Conservation (phyloP, 2,113 vertebrate species). For the Oxyruncus cristatus region DNA sequence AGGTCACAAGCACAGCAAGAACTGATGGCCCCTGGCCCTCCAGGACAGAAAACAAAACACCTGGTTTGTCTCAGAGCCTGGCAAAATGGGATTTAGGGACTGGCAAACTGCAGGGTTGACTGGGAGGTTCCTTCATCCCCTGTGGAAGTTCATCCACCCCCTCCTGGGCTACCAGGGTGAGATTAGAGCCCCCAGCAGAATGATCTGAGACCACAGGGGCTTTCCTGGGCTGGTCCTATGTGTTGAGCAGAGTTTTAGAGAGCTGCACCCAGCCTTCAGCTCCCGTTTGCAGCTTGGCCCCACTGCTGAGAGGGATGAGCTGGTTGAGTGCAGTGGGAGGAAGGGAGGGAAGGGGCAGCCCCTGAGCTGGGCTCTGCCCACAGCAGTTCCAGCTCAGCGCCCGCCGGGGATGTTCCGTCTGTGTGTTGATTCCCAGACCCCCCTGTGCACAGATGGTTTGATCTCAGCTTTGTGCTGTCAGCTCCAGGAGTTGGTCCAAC, state of each 20-base stretch:
- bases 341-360: not conserved
- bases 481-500: not conserved
- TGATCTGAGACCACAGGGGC: no score
- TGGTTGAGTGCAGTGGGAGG: not conserved
- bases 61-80: not conserved
- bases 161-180: not conserved
- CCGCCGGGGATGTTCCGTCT: not conserved
- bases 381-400: not conserved
- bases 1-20: not conserved
- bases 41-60: not conserved
- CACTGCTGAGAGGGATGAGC: not conserved
- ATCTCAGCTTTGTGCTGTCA: not conserved
- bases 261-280: not conserved
- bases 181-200: not conserved
- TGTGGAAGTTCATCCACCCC: not conserved
- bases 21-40: not conserved
- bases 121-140: not conserved
- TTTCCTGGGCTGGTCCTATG: not conserved
- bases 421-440: not conserved
- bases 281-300: not conserved
- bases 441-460: not conserved
- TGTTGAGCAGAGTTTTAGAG: not conserved
- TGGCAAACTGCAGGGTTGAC: not conserved
- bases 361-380: not conserved
- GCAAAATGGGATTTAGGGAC: not conserved